A percentile compares a stretch with the other conserved stretches of the same genome.
phyloP scores from a whole-genome alignment of 2,113 vertebrate species.

The Trichomycterus rosablanca region DNA sequence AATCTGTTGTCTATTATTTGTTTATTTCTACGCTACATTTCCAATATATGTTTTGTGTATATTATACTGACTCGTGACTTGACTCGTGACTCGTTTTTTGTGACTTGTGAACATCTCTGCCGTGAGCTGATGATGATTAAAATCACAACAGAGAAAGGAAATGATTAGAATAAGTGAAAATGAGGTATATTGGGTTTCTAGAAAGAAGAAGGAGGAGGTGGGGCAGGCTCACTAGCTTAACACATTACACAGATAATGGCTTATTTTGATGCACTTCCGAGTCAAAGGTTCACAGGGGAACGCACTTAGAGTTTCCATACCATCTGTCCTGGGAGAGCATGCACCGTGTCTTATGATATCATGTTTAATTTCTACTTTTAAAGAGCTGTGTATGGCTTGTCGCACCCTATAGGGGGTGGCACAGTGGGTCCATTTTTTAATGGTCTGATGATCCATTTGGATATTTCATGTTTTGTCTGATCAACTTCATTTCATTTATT shows the following conservation, averaged over 20 bases:
- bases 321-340: slow-evolving; percentile 52
- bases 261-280: slow-evolving; percentile 51
- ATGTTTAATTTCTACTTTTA: neutral
- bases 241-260: slow-evolving; percentile 63
- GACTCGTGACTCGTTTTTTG: too few species aligned
- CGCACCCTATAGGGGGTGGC: too few species aligned
- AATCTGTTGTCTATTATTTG: too few species aligned
- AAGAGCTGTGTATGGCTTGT: neutral
- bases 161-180: slow-evolving; percentile 70
- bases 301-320: slow-evolving; percentile 62
- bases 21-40: too few species aligned
- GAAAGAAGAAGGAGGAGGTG: slow-evolving; percentile 49
- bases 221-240: slow-evolving; percentile 42
- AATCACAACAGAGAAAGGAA: slow-evolving; percentile 49
- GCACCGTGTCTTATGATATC: slow-evolving; percentile 17
- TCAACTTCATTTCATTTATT: too few species aligned
- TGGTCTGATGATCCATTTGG: too few species aligned
- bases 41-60: too few species aligned
- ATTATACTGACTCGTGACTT: too few species aligned
- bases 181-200: slow-evolving; percentile 59
- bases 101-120: too few species aligned
- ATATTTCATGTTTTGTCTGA: too few species aligned
- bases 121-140: slow-evolving; percentile 41
- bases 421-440: too few species aligned
- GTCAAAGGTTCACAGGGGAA: slow-evolving; percentile 59